Base-by-base conservation (phyloP, 2,888 invertebrate species). In the Polyploca ridens region DNA sequence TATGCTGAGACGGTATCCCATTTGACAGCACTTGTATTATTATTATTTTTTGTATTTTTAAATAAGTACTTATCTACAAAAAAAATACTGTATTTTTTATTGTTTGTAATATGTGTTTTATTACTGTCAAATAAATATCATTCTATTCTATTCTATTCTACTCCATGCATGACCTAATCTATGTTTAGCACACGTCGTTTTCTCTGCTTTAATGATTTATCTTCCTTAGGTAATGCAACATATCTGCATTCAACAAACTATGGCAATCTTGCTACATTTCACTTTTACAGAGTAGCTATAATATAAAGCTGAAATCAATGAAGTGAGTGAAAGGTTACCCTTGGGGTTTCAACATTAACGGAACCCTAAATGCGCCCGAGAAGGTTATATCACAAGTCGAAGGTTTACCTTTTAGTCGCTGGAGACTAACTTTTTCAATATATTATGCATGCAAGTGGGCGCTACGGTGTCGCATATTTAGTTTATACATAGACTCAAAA, bases 361-460 rank as follows among this genome's bases (percentile, higher is more conserved):
- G 54, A 54, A 54, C 54, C 54, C 54, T 19, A 54, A 54, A 19
- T 8, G 54, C 0, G 54, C 16, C 19, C 19, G 54, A n/a, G 54
- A 54, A 54, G 54, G 54, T 10, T 54, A 49, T 16, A 54, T 54
- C 19, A 54, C 54, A 10, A 54, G 7, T 3, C 54, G 54, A 54
- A 54, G 54, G 54, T 54, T 54, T 19, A 54, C 54, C 54, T 54
- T 54, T 19, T 54, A 54, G 54, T 54, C 19, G 54, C 10, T 19
- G 16, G 49, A 54, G 54, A 3, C 54, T 8, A 54, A 19, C 19
- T 54, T 54, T 54, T 54, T 54, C 54, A 54, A 54, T 19, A 19
- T 54, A 54, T 54, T 54, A 54, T 54, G 19, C 54, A 54, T 54
- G 54, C 54, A n/a, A 54, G 54, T 54, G 54, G 54, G 54, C 54